Evolutionary conservation across 2,888 invertebrate species (phyloP).

Genomic region (Heterodera filipjevi): DNA sequence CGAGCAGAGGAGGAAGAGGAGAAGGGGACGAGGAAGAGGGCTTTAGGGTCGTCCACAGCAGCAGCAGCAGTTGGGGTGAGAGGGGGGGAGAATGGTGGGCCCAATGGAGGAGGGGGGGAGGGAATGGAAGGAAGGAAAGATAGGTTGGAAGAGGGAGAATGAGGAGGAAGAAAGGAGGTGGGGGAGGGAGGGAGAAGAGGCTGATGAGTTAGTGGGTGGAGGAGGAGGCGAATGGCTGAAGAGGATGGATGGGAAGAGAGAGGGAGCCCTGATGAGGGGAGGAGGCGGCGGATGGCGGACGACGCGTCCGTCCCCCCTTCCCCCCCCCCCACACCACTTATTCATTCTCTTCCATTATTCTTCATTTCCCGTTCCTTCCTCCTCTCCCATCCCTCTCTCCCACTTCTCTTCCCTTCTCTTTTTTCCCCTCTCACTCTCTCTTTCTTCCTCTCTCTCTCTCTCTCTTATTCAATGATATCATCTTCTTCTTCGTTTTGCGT

Average conservation of each 20-base stretch:
- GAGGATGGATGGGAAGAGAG: slow-evolving; percentile 6
- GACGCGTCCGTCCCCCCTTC: slow-evolving; percentile 1
- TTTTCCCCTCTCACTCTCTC: neutral
- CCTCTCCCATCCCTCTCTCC: neutral
- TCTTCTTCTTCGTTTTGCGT: neutral
- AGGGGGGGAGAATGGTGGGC: neutral
- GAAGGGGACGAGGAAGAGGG: neutral
- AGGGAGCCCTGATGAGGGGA: too few species aligned
- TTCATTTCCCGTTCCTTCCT: neutral
- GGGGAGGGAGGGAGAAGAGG: neutral
- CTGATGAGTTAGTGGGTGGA: neutral
- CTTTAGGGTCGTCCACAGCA: neutral
- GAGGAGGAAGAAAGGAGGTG: neutral
- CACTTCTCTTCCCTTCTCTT: neutral
- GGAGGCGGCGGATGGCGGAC: neutral
- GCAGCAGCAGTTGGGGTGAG: neutral
- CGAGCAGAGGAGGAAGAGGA: neutral
- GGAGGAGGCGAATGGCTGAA: neutral
- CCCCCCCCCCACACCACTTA: neutral
- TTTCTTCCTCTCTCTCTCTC: neutral
- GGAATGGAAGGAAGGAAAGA: neutral
- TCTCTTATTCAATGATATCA: neutral
- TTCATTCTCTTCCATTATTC: neutral
- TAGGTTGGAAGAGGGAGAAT: slow-evolving; percentile 7
- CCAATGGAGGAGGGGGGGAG: neutral